Percentiles rank a stretch among this genome's conserved stretches.
Evolutionary conservation across 1,140 invertebrate species (phyloP).

Genomic region (Camponotus pennsylvanicus): DNA sequence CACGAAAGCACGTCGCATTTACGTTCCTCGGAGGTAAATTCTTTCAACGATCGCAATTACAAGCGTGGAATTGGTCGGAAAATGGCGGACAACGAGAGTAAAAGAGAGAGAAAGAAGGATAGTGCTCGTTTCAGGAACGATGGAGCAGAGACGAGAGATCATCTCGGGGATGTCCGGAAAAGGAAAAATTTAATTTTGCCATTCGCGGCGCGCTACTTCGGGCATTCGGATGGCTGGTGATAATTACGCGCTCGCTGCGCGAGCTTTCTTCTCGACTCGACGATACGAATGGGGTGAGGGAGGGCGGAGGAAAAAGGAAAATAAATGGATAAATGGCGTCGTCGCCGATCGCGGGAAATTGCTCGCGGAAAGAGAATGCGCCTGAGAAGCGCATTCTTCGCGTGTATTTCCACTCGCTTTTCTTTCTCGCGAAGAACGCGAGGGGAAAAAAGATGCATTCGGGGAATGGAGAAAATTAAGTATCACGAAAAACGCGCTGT

Average conservation of each 20-base stretch:
- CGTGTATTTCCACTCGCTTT: not conserved
- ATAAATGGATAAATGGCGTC: constrained; percentile 30
- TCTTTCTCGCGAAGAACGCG: not conserved
- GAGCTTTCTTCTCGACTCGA: not conserved
- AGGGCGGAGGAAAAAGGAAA: not conserved
- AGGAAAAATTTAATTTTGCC: constrained; percentile 53
- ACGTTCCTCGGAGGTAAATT: constrained; percentile 51
- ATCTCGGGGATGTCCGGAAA: constrained; percentile 11
- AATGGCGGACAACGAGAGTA: constrained; percentile 43
- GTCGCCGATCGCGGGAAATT: constrained; percentile 53
- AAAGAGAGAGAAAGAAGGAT: not conserved
- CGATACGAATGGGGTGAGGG: constrained; percentile 10
- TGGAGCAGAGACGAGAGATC: not conserved
- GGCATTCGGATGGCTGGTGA: constrained; percentile 38
- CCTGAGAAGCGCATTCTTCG: constrained; percentile 4
- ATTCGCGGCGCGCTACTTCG: constrained; percentile 39
- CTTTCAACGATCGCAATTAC: constrained; percentile 60
- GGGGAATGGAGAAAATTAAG: constrained; percentile 41
- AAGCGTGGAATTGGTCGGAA: constrained; percentile 36
- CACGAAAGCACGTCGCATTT: constrained; percentile 49
- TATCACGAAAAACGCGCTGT: constrained; percentile 41
- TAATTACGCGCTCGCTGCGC: constrained; percentile 44
- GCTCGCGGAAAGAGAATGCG: constrained; percentile 33
- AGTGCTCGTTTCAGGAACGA: not conserved
- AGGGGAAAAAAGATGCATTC: constrained; percentile 15